Base-by-base conservation (phyloP, 2,888 invertebrate species). In the Acanthoscelides obtectus region DNA sequence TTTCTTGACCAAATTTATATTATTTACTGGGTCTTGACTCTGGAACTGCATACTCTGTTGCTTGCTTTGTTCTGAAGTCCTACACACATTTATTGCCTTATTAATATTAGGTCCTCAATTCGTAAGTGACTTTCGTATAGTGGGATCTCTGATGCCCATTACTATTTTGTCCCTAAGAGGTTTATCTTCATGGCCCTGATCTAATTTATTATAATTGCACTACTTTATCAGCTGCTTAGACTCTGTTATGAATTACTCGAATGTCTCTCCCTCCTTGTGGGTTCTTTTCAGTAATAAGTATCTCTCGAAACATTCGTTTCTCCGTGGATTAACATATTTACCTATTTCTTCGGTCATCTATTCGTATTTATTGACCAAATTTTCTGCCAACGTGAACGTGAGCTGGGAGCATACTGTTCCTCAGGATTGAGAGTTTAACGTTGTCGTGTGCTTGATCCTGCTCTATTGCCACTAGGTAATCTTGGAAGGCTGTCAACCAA, bases 221-320 rank as follows among this genome's bases (percentile, higher is more conserved):
- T 17, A 67, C 64, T 69, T 71, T 12, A 74, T 63, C 22, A 73
- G 65, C 20, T 75, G 73, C 45, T 64, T 71, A 22, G 74, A 74
- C 20, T 75, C 74, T 19, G 77, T 76, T 45, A 77, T 25, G 66
- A 78, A 79, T 64, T 79, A 76, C 64, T 79, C 78, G 64, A 79
- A 78, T 1, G 66, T 45, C 67, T 77, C 78, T 17, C 74, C 75
- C 72, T 78, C 75, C 67, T 75, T 76, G 69, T 77, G 76, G 12
- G 22, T 70, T 66, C 76, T 71, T 73, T 76, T 75, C n/a, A 72
- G 70, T 70, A 78, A 79, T 69, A 74, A 77, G 68, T 76, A 77
- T 21, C 78, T 21, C 71, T 76, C 76, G 71, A 78, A 79, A 66
- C 74, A 75, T 72, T 79, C 77, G 66, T 79, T 79, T 20, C 76